Percentiles rank a stretch among this genome's conserved stretches.
These are phyloP conservation scores for Helogale parvula DNA, from an alignment of 2,113 vertebrate species.

Conservation along the genomic window DNA sequence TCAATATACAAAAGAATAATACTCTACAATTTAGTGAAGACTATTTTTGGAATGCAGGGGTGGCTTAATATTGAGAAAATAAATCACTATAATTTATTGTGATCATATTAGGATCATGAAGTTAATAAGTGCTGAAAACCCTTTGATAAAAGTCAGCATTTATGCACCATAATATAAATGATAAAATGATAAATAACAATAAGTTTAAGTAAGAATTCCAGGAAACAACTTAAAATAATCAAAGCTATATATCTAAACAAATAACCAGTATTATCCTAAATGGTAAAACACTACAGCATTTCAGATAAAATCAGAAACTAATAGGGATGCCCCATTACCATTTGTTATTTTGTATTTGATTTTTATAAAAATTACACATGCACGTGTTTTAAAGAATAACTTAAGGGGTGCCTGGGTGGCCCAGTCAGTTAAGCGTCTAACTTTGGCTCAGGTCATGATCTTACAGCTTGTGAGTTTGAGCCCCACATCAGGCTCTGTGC, in stretches of 20 bases:
- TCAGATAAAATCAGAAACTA: constrained; percentile 7
- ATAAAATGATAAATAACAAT: neutral
- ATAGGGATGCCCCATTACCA: neutral
- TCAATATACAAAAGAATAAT: neutral
- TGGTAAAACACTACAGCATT: neutral
- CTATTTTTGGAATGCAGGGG: neutral
- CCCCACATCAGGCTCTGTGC: too few species aligned
- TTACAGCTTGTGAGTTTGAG: too few species aligned
- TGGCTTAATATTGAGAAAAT: constrained; percentile 12
- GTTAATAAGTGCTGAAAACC: neutral
- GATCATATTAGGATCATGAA: neutral
- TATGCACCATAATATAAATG: neutral
- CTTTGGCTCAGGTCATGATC: too few species aligned
- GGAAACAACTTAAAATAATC: neutral
- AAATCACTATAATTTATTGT: neutral
- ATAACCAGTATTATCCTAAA: neutral
- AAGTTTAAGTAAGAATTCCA: neutral
- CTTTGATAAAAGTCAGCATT: neutral
- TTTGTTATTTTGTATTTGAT: neutral
- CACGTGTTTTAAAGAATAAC: neutral
- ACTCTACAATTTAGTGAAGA: neutral
- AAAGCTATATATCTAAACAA: neutral
- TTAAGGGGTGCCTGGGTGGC: neutral
- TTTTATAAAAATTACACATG: constrained; percentile 12
- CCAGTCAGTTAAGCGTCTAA: too few species aligned